Conservation (phyloP, 2,113 vertebrate species). For the Anhinga rufa region DNA sequence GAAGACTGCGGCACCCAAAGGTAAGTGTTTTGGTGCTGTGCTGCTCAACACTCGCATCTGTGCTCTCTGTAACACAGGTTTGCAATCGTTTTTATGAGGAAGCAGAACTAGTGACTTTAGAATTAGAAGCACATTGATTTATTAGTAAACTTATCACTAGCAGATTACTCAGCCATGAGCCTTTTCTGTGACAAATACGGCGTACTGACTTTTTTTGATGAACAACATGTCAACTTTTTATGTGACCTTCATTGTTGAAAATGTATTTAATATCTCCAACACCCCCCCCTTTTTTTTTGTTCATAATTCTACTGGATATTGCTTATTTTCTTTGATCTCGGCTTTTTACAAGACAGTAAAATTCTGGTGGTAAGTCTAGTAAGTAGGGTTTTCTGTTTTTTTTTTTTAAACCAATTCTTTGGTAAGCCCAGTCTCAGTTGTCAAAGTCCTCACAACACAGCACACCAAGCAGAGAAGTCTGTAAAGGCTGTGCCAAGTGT, state of each 20-base stretch:
- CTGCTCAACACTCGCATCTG: not conserved
- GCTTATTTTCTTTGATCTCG: not conserved
- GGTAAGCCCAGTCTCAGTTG: not conserved
- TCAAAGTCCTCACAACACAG: not conserved
- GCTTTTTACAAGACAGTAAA: not conserved
- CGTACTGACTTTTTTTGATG: not conserved
- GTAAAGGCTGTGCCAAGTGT: not conserved
- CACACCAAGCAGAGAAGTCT: not conserved
- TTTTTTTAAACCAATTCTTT: not conserved
- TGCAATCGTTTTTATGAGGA: not conserved
- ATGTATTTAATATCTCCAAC: not conserved
- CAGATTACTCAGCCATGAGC: not conserved
- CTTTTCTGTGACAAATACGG: not conserved
- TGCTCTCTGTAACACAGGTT: not conserved
- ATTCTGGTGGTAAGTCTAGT: not conserved
- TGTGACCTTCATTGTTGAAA: not conserved
- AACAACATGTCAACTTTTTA: not conserved
- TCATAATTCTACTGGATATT: not conserved
- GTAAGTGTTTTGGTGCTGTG: constrained; percentile 42
- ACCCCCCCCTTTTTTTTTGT: not conserved
- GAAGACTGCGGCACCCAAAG: constrained; percentile 82
- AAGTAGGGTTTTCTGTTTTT: not conserved
- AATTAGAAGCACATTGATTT: not conserved
- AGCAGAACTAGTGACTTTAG: not conserved
- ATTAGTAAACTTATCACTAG: not conserved